phyloP scores from a whole-genome alignment of 2,888 invertebrate species.

The Apodemia duryi region DNA sequence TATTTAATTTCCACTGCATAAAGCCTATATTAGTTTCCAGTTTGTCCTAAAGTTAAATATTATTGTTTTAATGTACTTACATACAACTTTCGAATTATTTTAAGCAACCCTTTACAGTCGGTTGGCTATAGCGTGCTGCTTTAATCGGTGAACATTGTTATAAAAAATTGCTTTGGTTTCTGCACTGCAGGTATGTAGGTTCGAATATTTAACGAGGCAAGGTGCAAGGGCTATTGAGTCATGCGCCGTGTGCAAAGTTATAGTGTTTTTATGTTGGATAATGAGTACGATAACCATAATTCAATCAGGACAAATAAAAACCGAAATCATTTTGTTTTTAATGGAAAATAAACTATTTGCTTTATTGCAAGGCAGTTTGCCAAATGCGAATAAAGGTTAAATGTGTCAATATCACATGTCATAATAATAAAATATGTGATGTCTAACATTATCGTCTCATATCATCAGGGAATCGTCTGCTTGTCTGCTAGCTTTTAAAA shows the following conservation, averaged over 20 bases:
- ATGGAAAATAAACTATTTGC: too few species aligned
- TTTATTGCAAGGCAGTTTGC: too few species aligned
- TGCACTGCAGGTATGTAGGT: conserved; percentile 10
- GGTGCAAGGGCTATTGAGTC: conserved; percentile 12
- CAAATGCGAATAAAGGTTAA: too few species aligned
- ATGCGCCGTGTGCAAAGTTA: conserved; percentile 7
- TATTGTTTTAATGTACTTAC: neutral
- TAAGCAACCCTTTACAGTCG: conserved; percentile 11
- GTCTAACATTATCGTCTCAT: too few species aligned
- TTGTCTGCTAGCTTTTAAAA: too few species aligned
- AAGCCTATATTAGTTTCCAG: neutral
- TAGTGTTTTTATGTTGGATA: conserved; percentile 1
- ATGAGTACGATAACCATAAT: neutral
- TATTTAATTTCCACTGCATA: neutral
- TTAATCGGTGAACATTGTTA: neutral
- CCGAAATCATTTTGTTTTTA: too few species aligned
- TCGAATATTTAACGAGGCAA: conserved; percentile 14
- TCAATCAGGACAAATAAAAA: neutral
- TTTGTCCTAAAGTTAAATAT: neutral
- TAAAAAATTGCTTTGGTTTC: conserved; percentile 11
- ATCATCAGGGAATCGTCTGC: too few species aligned
- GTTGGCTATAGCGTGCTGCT: neutral
- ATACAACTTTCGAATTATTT: neutral
- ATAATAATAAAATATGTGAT: too few species aligned
- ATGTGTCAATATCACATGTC: too few species aligned